Percentiles rank a stretch among this genome's conserved stretches.
phyloP scores from a whole-genome alignment of 2,113 vertebrate genomes.

The Lynx canadensis region DNA sequence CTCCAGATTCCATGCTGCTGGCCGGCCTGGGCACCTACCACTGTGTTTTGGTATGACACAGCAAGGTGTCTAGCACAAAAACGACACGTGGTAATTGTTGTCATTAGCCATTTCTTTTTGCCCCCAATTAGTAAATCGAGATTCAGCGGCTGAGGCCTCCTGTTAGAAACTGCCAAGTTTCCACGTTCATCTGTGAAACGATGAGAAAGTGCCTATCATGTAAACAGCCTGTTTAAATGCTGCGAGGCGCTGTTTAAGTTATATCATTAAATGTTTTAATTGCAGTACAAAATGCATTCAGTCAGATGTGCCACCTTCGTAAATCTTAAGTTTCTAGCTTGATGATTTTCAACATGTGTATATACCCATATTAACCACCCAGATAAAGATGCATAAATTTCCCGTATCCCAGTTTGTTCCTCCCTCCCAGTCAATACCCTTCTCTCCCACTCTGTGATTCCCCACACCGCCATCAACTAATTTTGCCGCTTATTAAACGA shows the following conservation, averaged over 20 bases:
- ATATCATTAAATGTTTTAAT: not conserved
- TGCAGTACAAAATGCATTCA: not conserved
- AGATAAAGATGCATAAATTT: not conserved
- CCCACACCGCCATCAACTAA: not conserved
- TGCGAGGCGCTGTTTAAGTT: not conserved
- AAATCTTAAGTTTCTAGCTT: not conserved
- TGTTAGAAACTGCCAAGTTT: not conserved
- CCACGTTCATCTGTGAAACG: not conserved
- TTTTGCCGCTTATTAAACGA: not conserved
- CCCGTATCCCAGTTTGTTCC: not conserved
- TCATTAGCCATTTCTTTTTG: not conserved
- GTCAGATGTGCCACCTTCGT: not conserved
- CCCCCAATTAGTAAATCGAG: not conserved
- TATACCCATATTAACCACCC: not conserved
- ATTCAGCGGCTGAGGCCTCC: not conserved
- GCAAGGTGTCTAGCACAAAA: not conserved
- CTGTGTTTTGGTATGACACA: not conserved
- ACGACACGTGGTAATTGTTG: not conserved
- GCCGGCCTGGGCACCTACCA: not conserved
- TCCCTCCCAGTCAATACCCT: too few relatives aligned
- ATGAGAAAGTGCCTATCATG: not conserved
- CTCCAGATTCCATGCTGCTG: not conserved
- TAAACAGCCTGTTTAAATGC: not conserved
- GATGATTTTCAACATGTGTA: not conserved
- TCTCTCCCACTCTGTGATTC: not conserved